Conservation (phyloP, 2,113 vertebrate genomes). For the Sapayoa aenigma region DNA sequence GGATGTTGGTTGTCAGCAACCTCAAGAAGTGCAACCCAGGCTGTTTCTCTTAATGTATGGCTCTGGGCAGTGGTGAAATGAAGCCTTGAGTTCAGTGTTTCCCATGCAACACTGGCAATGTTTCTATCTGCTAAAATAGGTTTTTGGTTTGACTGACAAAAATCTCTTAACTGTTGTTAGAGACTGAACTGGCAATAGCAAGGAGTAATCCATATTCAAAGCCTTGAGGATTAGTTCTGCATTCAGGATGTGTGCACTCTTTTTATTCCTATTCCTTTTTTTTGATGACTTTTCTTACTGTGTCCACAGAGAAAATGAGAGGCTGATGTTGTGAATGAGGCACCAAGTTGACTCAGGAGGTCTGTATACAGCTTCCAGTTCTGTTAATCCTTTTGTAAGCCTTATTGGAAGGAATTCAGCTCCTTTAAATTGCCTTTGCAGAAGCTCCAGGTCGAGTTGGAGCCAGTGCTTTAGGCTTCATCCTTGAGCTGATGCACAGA, state of each 20-base stretch:
- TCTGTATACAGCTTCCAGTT: not conserved
- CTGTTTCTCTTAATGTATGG: not conserved
- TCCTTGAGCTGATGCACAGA: not conserved
- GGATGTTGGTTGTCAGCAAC: not conserved
- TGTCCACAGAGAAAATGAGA: not conserved
- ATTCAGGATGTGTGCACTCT: not conserved
- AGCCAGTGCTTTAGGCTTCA: not conserved
- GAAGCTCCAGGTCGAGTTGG: not conserved
- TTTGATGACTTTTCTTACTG: not conserved
- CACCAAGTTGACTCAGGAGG: rapidly evolving
- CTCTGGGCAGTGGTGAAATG: not conserved
- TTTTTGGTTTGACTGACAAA: not conserved
- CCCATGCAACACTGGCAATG: no score
- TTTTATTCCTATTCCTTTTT: not conserved
- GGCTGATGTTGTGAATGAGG: not conserved
- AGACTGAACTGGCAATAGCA: not conserved
- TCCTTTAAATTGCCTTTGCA: not conserved
- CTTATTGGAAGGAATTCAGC: not conserved
- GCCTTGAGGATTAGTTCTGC: not conserved
- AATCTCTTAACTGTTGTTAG: not conserved
- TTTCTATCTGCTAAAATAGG: not conserved
- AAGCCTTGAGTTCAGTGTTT: not conserved
- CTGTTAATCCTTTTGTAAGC: not conserved
- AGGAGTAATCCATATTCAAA: not conserved
- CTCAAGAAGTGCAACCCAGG: not conserved